phyloP scores from a whole-genome alignment of 2,113 vertebrate species.

The Calyptommatus sinebrachiatus region DNA sequence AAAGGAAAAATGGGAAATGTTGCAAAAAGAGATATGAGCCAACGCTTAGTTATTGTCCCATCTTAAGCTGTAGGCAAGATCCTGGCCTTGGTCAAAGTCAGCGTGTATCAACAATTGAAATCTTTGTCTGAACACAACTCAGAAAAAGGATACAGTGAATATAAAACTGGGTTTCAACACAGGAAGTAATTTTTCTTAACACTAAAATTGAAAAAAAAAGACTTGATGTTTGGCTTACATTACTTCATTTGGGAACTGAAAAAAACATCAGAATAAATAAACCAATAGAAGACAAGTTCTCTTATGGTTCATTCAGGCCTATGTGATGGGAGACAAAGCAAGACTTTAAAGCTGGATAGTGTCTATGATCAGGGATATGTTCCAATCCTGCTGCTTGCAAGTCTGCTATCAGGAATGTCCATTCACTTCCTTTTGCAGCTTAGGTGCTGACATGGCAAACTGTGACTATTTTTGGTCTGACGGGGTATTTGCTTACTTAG shows the following conservation, averaged over 20 bases:
- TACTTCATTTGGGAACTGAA: neutral
- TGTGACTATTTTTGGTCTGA: constrained; percentile 8
- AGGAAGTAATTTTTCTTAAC: neutral
- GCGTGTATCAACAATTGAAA: neutral
- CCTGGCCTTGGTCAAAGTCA: neutral
- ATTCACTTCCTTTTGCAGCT: neutral
- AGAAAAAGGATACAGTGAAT: neutral
- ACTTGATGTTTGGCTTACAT: neutral
- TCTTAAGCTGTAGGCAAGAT: neutral
- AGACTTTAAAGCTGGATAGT: neutral
- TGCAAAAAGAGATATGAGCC: neutral
- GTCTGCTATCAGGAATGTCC: neutral
- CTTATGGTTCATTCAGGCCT: neutral
- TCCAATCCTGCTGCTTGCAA: neutral
- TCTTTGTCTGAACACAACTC: neutral
- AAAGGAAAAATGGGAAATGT: neutral
- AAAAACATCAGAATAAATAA: neutral
- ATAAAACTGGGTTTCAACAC: neutral
- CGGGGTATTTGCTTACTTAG: constrained; percentile 15
- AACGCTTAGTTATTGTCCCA: neutral
- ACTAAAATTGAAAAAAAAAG: neutral
- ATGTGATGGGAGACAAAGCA: neutral
- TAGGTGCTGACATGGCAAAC: constrained; percentile 22
- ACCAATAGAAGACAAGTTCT: neutral
- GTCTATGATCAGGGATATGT: neutral